Evolutionary conservation across 1,140 invertebrate species (phyloP).

Genomic region (Polypedilum vanderplanki): DNA sequence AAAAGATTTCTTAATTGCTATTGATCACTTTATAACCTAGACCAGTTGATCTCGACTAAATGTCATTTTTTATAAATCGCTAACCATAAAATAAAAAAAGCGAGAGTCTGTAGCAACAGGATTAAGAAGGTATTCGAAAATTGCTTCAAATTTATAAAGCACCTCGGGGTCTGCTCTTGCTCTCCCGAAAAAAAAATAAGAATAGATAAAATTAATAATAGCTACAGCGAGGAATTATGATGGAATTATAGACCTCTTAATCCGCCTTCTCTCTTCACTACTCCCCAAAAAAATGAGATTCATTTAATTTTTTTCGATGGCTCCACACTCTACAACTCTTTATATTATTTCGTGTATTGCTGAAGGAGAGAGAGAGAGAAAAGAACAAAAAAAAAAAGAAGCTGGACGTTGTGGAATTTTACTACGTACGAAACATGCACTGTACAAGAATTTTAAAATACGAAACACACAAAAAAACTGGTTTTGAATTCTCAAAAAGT

Average conservation of each 20-base stretch:
- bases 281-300: conserved; percentile 1
- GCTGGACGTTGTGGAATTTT: conserved; percentile 16
- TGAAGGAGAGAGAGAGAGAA: not conserved
- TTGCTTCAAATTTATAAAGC: not conserved
- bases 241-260: not conserved
- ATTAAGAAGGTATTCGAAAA: not conserved
- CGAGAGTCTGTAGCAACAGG: not conserved
- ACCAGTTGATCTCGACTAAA: not conserved
- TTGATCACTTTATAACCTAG: not conserved
- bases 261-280: conserved; percentile 5
- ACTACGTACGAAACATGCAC: conserved; percentile 11
- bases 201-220: conserved; percentile 15
- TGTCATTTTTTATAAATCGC: not conserved
- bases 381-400: not conserved
- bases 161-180: not conserved
- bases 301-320: conserved; percentile 3
- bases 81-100: not conserved
- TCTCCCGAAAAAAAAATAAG: not conserved
- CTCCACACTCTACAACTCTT: conserved; percentile 3
- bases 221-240: not conserved
- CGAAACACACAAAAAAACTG: conserved; percentile 17
- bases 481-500: conserved; percentile 14
- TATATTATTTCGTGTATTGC: not conserved
- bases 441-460: conserved; percentile 20
- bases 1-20: conserved; percentile 17